phyloP scores from a whole-genome alignment of 2,797 vertebrate species.

The Masticophis lateralis region DNA sequence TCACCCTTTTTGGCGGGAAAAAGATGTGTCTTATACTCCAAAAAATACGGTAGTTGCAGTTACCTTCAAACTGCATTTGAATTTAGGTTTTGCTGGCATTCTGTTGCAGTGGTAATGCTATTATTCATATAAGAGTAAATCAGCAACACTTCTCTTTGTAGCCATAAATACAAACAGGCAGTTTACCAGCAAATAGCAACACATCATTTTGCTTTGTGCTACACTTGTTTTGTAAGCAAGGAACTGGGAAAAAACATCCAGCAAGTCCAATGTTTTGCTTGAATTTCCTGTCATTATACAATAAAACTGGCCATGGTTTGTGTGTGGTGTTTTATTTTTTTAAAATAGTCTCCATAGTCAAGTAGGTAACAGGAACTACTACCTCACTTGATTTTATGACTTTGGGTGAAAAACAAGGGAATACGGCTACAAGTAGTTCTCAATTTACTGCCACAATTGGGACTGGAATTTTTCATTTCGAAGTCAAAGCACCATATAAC shows the following conservation, averaged over 20 bases:
- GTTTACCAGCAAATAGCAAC: neutral
- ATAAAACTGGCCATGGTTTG: neutral
- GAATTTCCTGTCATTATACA: neutral
- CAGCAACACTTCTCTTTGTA: neutral
- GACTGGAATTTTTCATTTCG: neutral
- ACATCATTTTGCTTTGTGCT: neutral
- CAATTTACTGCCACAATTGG: neutral
- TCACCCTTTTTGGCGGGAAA: fast-evolving
- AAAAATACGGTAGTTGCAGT: neutral
- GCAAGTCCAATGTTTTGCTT: neutral
- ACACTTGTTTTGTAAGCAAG: neutral
- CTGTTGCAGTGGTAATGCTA: neutral
- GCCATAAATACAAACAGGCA: neutral
- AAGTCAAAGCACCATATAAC: neutral
- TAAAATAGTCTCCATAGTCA: neutral
- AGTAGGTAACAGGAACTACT: neutral
- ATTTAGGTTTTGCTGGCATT: neutral
- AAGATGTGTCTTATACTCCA: too few species aligned
- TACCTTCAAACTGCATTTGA: neutral
- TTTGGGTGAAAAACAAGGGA: neutral
- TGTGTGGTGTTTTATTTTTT: neutral
- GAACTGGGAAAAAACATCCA: neutral
- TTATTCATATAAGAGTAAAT: neutral
- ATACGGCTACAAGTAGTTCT: neutral
- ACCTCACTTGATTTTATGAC: neutral